phyloP scores from a whole-genome alignment of 2,113 vertebrate species.

The Gymnorhina tibicen region DNA sequence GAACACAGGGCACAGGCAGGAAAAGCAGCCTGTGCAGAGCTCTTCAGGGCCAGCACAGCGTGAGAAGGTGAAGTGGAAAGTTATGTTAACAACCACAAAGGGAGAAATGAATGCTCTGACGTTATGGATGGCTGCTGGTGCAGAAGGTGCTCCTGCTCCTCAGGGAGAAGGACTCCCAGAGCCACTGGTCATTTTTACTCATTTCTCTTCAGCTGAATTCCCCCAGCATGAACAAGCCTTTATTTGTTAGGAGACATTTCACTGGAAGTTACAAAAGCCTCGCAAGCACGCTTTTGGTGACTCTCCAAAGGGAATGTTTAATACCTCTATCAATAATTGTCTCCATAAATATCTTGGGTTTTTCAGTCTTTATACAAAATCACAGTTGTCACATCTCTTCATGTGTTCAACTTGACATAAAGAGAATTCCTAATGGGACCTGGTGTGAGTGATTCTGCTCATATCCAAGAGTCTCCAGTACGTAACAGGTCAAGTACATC shows the following conservation, averaged over 20 bases:
- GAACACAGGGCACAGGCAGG: background rate
- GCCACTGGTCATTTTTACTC: background rate
- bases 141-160: background rate
- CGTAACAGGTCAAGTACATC: background rate
- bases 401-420: background rate
- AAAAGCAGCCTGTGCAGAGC: slow-evolving; percentile 19
- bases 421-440: background rate
- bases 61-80: slow-evolving; percentile 56
- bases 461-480: background rate
- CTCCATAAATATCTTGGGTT: background rate
- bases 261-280: background rate
- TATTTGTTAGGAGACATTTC: background rate
- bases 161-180: background rate
- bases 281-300: background rate
- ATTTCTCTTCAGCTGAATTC: background rate
- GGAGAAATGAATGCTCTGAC: slow-evolving; percentile 61
- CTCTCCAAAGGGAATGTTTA: background rate
- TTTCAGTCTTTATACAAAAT: background rate
- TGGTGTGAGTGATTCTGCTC: background rate
- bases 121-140: slow-evolving; percentile 27
- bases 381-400: accelerated
- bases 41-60: slow-evolving; percentile 54
- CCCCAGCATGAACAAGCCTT: background rate
- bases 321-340: background rate
- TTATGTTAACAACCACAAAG: slow-evolving; percentile 64